These are phyloP conservation scores for Dendrolimus punctatus DNA, from an alignment of 1,140 invertebrate species.

Conservation along the genomic window DNA sequence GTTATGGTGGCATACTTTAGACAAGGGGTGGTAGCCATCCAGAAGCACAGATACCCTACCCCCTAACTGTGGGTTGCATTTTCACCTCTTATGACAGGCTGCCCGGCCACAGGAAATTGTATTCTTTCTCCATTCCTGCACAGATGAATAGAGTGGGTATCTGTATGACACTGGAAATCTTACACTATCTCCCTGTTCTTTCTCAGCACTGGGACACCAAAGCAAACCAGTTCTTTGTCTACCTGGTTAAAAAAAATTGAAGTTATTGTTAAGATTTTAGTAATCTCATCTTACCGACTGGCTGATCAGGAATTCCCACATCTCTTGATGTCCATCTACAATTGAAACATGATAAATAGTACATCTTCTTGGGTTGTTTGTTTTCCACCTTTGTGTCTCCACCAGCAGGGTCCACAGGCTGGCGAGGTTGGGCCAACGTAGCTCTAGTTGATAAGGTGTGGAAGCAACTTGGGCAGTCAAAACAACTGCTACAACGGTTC, in stretches of 20 bases:
- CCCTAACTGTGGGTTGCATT: too few relatives aligned
- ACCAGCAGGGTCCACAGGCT: slow-evolving; percentile 44
- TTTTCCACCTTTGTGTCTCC: slow-evolving; percentile 74
- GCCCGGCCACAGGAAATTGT: too few relatives aligned
- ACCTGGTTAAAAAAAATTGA: background rate
- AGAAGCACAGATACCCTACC: too few relatives aligned
- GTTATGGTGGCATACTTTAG: too few relatives aligned
- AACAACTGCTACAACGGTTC: slow-evolving; percentile 95
- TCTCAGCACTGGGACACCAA: too few relatives aligned
- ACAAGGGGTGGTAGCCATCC: too few relatives aligned
- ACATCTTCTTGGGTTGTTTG: slow-evolving; percentile 90
- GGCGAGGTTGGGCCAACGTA: slow-evolving; percentile 75
- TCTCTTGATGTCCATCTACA: slow-evolving; percentile 97
- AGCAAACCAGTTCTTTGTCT: too few relatives aligned
- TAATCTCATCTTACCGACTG: slow-evolving; percentile 75
- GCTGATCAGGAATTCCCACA: slow-evolving; percentile 93
- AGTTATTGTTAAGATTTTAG: slow-evolving; percentile 4
- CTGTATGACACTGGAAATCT: too few relatives aligned
- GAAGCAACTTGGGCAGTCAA: slow-evolving; percentile 95
- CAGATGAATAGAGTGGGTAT: too few relatives aligned
- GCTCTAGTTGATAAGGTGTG: slow-evolving; percentile 92
- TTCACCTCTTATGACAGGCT: too few relatives aligned
- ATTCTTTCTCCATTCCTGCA: too few relatives aligned
- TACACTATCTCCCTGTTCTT: too few relatives aligned
- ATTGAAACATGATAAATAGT: slow-evolving; percentile 95